A percentile compares a stretch with the other conserved stretches of the same genome.
These are phyloP conservation scores for Styela plicata DNA, from an alignment of 23 tunicate genomes.

Conservation along the genomic window DNA sequence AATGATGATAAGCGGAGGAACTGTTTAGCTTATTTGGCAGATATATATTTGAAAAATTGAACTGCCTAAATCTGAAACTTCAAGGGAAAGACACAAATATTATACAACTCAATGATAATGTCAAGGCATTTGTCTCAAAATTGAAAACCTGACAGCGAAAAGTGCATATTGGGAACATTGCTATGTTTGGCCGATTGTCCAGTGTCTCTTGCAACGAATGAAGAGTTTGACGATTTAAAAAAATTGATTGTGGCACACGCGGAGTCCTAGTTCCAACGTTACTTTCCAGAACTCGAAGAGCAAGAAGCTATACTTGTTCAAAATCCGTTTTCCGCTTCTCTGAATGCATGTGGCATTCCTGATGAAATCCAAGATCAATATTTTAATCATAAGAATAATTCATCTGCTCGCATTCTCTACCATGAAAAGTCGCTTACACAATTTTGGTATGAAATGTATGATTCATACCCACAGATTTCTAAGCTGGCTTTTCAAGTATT, in stretches of 20 bases:
- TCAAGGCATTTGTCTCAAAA: slow-evolving; percentile 34
- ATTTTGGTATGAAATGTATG: no score
- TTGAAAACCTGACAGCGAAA: slow-evolving; percentile 44
- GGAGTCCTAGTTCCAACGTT: no score
- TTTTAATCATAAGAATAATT: no score
- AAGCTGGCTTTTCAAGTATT: no score
- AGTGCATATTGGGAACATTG: slow-evolving; percentile 31
- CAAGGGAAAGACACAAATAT: slow-evolving; percentile 50
- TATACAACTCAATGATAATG: slow-evolving; percentile 25
- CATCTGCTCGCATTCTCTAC: no score
- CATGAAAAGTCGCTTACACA: no score
- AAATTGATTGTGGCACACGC: background rate
- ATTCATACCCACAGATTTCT: no score
- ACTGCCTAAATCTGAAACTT: slow-evolving; percentile 48
- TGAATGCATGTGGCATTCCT: no score
- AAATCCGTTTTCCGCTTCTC: no score
- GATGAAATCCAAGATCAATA: no score
- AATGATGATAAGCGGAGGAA: slow-evolving; percentile 53
- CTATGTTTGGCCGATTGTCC: background rate
- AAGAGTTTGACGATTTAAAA: background rate
- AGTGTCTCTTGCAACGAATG: background rate
- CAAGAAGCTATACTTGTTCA: no score
- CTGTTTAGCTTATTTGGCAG: slow-evolving; percentile 56
- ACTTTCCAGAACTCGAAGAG: no score
- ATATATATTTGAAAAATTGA: slow-evolving; percentile 64